phyloP scores from a whole-genome alignment of 1,140 invertebrate species.

The Paraescarpia echinospica region DNA sequence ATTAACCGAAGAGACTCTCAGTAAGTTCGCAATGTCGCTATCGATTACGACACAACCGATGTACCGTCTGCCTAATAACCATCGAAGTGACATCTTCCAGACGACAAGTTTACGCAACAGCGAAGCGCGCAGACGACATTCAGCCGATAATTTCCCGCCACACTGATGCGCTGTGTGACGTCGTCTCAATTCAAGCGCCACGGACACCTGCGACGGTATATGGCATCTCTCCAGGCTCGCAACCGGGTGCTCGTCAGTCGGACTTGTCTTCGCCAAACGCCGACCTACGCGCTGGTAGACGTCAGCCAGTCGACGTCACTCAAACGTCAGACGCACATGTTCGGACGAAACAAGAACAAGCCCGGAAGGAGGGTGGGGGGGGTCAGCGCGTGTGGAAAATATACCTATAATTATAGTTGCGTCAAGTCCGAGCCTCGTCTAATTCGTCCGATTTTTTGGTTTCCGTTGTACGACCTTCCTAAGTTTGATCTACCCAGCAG shows the following conservation, averaged over 20 bases:
- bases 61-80: background rate
- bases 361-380: background rate
- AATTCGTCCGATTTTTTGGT: no score
- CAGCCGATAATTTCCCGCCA: background rate
- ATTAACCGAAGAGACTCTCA: no score
- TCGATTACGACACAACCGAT: background rate
- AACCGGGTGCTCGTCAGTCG: background rate
- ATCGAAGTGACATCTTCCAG: background rate
- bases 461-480: no score
- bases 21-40: no score
- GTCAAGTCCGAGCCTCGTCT: no score
- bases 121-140: background rate
- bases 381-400: no score
- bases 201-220: background rate
- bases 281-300: background rate
- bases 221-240: background rate
- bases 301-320: background rate
- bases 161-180: background rate
- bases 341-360: background rate
- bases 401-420: no score
- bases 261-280: background rate
- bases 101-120: background rate
- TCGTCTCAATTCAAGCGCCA: background rate
- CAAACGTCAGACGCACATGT: background rate
- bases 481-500: no score